Conservation (phyloP, 1,140 invertebrate genomes). For the Frieseomelitta varia region DNA sequence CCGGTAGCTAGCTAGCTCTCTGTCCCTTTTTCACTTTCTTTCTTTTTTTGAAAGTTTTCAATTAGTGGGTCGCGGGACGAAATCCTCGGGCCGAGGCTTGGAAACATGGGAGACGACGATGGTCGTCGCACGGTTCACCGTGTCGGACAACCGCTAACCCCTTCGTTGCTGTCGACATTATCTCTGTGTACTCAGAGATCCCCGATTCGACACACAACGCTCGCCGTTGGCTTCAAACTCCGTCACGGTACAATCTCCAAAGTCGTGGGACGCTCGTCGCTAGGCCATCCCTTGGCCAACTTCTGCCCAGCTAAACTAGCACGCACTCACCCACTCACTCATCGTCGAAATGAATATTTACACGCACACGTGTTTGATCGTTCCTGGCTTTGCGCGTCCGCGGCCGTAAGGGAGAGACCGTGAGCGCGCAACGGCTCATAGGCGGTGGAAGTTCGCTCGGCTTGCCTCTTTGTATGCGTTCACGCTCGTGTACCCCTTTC, state of each 20-base stretch:
- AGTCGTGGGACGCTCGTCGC: conserved; percentile 9
- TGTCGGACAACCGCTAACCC: conserved; percentile 44
- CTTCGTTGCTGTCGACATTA: conserved; percentile 55
- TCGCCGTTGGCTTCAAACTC: conserved; percentile 30
- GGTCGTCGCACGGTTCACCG: conserved; percentile 14
- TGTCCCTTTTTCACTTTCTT: not conserved
- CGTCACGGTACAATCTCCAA: conserved; percentile 49
- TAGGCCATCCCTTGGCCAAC: not conserved
- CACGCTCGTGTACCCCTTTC: conserved; percentile 38
- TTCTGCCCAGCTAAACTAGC: not conserved
- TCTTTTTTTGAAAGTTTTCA: conserved; percentile 46
- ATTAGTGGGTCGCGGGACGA: conserved; percentile 54
- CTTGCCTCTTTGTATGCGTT: conserved; percentile 33
- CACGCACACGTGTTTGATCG: conserved; percentile 44
- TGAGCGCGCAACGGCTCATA: not conserved
- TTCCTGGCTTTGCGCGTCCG: conserved; percentile 9
- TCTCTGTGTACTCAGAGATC: conserved; percentile 65
- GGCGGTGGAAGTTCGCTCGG: conserved; percentile 9
- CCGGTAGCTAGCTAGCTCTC: too few species aligned
- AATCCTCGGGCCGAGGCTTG: conserved; percentile 1
- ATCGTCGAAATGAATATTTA: conserved; percentile 39
- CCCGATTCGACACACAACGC: conserved; percentile 18
- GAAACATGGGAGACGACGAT: not conserved
- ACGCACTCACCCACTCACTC: not conserved
- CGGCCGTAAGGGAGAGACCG: not conserved